Evolutionary conservation across 2,797 vertebrate species (phyloP), one percentile per base, ranked within the genome.

Genomic region (Bradypus variegatus): DNA sequence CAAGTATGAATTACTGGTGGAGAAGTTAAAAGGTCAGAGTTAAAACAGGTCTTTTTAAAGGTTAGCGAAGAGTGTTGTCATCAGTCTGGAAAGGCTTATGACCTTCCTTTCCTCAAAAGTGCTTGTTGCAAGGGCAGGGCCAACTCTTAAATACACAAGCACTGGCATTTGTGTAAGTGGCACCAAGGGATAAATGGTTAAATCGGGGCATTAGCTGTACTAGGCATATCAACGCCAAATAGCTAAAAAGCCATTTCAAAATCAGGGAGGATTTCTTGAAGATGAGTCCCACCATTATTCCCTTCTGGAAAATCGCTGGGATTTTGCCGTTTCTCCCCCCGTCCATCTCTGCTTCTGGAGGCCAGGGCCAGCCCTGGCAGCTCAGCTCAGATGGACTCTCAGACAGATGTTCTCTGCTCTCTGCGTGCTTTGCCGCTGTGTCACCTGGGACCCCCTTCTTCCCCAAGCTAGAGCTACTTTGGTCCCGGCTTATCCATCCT

Each of bases 201-300:
- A 27, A 19, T 8, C 19, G 36, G 45, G 3, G 4, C 10, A 31
- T n/a, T 19, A n/a, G 27, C 55, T 13, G 1, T 1, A 5, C 5
- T 0, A 13, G 67, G 31, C 1, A 0, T 6, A 7, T 16, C 9
- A 6, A 1, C 19, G 5, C 10, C 18, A 1, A 4, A 2, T 5
- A 2, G 2, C 55, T 14, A 64, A 58, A 62, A 72, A 4, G 11
- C 15, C n/a, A 27, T 14, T 38, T 15, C 16, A 31, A 27, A 41
- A 36, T n/a, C 41, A n/a, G 31, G 1, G 6, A 13, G 1, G 18
- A n/a, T 10, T 45, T 60, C 75, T 8, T 33, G 18, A 70, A 38
- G n/a, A 23, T 8, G 18, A 31, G 41, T 19, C 53, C 8, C 15
- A 2, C 19, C 10, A 9, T 15, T 23, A 2, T 2, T 48, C 3